Evolutionary conservation across 92 coral and sea anemone genomes (phyloP), one percentile per base, ranked within the genome.

Genomic region (Galaxea fascicularis): DNA sequence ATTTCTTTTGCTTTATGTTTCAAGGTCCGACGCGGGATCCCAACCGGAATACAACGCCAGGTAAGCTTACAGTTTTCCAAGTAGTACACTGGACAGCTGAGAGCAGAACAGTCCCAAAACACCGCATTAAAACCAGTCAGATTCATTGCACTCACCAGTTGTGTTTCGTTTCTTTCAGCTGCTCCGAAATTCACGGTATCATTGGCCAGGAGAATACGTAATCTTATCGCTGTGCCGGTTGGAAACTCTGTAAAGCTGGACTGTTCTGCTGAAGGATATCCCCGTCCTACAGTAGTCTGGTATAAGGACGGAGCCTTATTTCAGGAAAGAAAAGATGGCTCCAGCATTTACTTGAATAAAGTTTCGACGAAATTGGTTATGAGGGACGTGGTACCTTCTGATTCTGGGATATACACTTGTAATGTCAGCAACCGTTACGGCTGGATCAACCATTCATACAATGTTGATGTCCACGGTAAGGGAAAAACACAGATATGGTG

Each of bases 391-490:
- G 90, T 91, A 25, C 99, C 98, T 0, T 26, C 51, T 18, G 95
- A 96, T 71, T 75, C 76, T 73, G 99, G 99, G 14, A 44, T 11
- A 6, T 96, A 96, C 94, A 85, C 63, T 7, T 96, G 99, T 76
- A 91, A 92, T 80, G 99, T 96, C 49, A 85, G 95, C n/a, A 96
- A 96, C 73, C 68, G 59, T 21, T 79, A 80, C 56, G 99, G 99
- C 12, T 94, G 93, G 93, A 82, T 96, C n/a, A 94, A 93, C 67
- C 86, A 91, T 66, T 71, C 95, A 0, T 96, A 92, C 71, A 65
- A 27, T 13, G 86, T 96, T 54, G 95, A 94, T 60, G 98, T 96
- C 1, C 88, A 94, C 81, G 98, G 99, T 96, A 88, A 82, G 91
- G 22, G 25, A n/a, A 8, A 46, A 46, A 8, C 0, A 8, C 9